Base-by-base conservation (phyloP, 2,888 invertebrate genomes). In the Brachylomia viminalis region DNA sequence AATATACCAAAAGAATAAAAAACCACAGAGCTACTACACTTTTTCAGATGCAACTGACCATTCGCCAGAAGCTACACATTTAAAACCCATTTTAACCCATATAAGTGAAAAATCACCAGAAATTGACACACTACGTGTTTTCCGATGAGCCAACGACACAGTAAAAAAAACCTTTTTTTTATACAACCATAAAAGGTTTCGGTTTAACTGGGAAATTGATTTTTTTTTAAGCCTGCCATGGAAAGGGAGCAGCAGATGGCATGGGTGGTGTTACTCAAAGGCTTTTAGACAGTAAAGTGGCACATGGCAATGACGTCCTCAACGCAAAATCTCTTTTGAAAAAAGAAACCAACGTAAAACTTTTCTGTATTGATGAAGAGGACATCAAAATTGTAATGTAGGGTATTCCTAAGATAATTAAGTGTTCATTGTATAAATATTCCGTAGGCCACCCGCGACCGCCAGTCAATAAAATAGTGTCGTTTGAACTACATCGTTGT, bases 41-140 rank as follows among this genome's bases (percentile, higher is more conserved):
- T 13, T 54, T 13, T 54, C n/a, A 13, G 54, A n/a, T 54, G 54
- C 54, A 5, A n/a, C 49, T 54, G 54, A 54, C 54, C 54, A 54
- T 54, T 54, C 54, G n/a, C 54, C 54, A 54, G 54, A 54, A 54
- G 54, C 54, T 2, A 54, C 54, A 13, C 54, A 54, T 54, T 54
- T n/a, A 13, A 54, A 54, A 54, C 54, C 23, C n/a, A 54, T 54
- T 54, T 54, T 54, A 13, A 54, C 58, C 3, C 10, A 68, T 17
- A 58, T 58, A 58, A 2, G 5, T 45, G 56, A 58, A 30, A 58
- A 42, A 30, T 68, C 56, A 45, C 58, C 56, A 68, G 68, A 69
- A 59, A 69, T 69, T 58, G 69, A 69, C 30, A 69, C 69, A 23
- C 20, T 69, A 69, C 30, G 69, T 69, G 30, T 69, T 69, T 69